Percentiles rank a stretch among this genome's conserved stretches.
Conservation (phyloP, 2,888 invertebrate genomes). For the Ectemnius continuus region DNA sequence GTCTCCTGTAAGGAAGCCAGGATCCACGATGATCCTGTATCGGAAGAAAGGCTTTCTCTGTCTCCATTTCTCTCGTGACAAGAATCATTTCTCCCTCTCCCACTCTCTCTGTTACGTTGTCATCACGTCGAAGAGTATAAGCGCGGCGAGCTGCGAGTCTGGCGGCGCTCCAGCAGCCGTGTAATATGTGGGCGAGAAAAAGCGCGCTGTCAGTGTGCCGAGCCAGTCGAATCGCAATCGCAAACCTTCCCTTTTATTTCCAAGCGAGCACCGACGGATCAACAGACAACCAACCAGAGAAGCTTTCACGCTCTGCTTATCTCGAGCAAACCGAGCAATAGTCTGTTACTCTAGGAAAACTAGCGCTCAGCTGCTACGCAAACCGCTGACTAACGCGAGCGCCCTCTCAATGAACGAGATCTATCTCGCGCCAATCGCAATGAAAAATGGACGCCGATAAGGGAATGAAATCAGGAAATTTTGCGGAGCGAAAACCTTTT, state of each 20-base stretch:
- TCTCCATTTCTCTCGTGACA: no score
- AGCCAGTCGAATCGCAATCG: conserved; percentile 21
- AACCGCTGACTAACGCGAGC: no score
- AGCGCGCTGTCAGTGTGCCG: not conserved
- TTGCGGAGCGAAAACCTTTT: no score
- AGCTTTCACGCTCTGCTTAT: not conserved
- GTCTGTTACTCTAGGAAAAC: no score
- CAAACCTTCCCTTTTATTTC: conserved; percentile 19
- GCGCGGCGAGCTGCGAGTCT: conserved; percentile 28
- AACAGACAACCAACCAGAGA: not conserved
- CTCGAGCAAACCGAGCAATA: no score
- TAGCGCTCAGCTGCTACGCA: no score
- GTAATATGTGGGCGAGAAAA: conserved; percentile 19
- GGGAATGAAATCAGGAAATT: no score
- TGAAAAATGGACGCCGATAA: no score
- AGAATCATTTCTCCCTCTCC: no score
- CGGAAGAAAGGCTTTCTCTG: not conserved
- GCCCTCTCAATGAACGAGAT: no score
- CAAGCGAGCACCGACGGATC: not conserved
- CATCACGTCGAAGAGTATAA: conserved; percentile 18
- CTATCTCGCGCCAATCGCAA: no score
- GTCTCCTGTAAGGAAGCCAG: not conserved
- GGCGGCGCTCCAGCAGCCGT: conserved; percentile 34
- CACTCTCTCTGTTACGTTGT: not conserved
- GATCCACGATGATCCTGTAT: conserved; percentile 12